Evolutionary conservation across 2,888 invertebrate species (phyloP), one percentile per base, ranked within the genome.

Genomic region (Carabus problematicus): DNA sequence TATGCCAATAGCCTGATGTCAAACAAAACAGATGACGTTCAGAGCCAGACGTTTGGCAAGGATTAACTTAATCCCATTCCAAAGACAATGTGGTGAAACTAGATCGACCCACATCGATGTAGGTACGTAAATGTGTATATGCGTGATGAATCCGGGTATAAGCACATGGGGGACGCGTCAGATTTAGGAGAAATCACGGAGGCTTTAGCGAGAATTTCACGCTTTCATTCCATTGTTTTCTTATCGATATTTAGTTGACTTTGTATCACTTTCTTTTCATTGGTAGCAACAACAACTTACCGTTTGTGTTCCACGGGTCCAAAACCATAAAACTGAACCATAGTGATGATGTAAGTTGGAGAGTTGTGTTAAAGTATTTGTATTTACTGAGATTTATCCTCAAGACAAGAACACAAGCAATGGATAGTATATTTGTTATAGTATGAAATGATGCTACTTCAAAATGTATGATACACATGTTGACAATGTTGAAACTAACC

Each of bases 21-120:
- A 67, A 67, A 67, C 60, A 67, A 67, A 67, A 67, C 67, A 67
- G 40, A 67, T 67, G 54, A 60, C 66, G 49, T 41, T 41, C 43
- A 45, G 43, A 52, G 62, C 29, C 56, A 64, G 56, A 64, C 56
- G 56, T 39, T 66, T 66, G 66, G 49, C 66, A 66, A 40, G 66
- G 66, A 66, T 66, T 66, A 66, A 49, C 66, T 59, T 58, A 66
- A 66, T 66, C 66, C 66, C 66, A 66, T 58, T 66, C 66, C 66
- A 66, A 66, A 66, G 66, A 66, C 66, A 66, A 66, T 66, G 66
- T 66, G 66, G 66, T 66, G 59, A 66, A 59, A 58, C 66, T 43
- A 66, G 49, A 66, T 58, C 59, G 66, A 49, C 40, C 66, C 66
- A 59, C 58, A 66, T 66, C 19, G 8, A 56, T 45, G 29, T 52